These are phyloP conservation scores for Drosophila falleni DNA, from an alignment of 2,888 invertebrate genomes.

Conservation along the genomic window DNA sequence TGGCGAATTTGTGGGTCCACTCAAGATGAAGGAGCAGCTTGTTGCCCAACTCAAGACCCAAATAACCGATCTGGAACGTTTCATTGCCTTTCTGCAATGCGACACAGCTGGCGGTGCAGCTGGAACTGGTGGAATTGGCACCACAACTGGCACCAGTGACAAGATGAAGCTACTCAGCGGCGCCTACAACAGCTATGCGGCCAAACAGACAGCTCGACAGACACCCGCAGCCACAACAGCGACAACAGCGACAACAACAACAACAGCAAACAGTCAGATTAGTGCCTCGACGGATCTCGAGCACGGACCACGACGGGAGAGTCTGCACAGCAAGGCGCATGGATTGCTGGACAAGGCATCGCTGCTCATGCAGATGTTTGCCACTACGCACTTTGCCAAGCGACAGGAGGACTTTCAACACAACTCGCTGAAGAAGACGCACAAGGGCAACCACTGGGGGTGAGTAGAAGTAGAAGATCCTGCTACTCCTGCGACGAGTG, in stretches of 20 bases:
- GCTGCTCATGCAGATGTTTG: conserved; percentile 95
- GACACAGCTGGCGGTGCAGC: conserved; percentile 86
- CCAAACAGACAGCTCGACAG: conserved; percentile 81
- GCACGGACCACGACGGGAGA: conserved; percentile 61
- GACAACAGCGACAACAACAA: background rate
- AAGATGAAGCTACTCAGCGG: conserved; percentile 69
- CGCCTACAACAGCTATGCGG: conserved; percentile 84
- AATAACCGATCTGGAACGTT: conserved; percentile 98
- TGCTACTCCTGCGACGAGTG: background rate
- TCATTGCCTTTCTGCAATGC: conserved; percentile 97
- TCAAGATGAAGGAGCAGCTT: conserved; percentile 98
- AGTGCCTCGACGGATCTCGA: background rate
- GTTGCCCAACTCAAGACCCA: conserved; percentile 98
- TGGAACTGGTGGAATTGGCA: background rate
- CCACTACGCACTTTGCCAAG: conserved; percentile 96
- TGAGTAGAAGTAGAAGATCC: conserved; percentile 70
- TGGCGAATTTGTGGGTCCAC: conserved; percentile 95
- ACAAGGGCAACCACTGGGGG: conserved; percentile 97
- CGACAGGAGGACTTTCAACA: conserved; percentile 88
- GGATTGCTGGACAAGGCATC: conserved; percentile 94
- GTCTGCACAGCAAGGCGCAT: conserved; percentile 84
- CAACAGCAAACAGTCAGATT: conserved; percentile 5
- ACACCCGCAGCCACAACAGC: conserved; percentile 6
- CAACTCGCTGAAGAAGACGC: conserved; percentile 93
- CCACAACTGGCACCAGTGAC: conserved; percentile 42